Evolutionary conservation across 1,140 invertebrate genomes (phyloP), one percentile per base, ranked within the genome.

Genomic region (Cardiocondyla obscurior): DNA sequence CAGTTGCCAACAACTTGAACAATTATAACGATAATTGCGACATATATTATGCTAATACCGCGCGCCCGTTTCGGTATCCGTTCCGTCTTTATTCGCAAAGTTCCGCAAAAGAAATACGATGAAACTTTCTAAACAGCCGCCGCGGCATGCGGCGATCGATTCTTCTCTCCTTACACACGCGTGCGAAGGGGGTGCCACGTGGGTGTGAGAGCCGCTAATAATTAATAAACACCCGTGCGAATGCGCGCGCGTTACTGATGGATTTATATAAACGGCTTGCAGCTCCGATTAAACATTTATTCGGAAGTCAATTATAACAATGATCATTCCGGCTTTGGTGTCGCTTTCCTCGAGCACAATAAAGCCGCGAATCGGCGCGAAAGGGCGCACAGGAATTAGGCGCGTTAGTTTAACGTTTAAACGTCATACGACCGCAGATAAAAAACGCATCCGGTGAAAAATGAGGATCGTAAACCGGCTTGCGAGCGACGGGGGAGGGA

Each of bases 11-110:
- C 90, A 94, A 93, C 91, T 93, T 92, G 87, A 88, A 88, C 91
- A 93, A 92, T 93, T 93, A 92, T 91, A 87, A 91, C 89, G 89
- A 90, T 94, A 93, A 94, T 93, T 93, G 90, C 92, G 88, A 92
- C 90, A 92, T 92, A 91, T 90, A 92, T 92, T 93, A 93, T 93
- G 92, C 91, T 93, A 93, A 93, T 93, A 87, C 76, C 70, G 72
- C 74, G 74, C 86, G 82, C 88, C 88, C 76, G 85, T 89, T 86
- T 83, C 81, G 73, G 72, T 82, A 83, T 84, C 82, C 36, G 72
- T 46, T 76, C 85, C 84, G 69, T 82, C 86, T 92, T 89, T 90
- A 91, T 91, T 92, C 82, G 84, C 74, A 25, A 92, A 93, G 85
- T 93, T 92, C 90, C 86, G 69, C 83, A 87, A 60, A 60, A 67